Conservation (phyloP, 2,113 vertebrate species). For the Cyprinodon tularosa region DNA sequence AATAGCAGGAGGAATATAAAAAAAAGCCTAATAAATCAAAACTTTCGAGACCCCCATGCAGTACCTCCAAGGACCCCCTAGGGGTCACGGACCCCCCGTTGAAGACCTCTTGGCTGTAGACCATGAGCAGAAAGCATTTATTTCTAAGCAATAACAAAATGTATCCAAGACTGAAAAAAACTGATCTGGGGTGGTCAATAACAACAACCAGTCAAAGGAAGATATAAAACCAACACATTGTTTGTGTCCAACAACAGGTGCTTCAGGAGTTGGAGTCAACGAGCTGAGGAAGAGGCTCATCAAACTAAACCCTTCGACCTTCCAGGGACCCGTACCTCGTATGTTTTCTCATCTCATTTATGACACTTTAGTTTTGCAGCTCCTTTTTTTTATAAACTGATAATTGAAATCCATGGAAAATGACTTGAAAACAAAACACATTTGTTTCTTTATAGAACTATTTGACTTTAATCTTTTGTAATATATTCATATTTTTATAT, state of each 20-base stretch:
- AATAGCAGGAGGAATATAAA: too few relatives aligned
- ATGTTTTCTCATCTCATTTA: conserved; percentile 61
- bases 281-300: conserved; percentile 88
- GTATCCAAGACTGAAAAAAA: too few relatives aligned
- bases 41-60: too few relatives aligned
- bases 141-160: too few relatives aligned
- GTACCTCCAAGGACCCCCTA: too few relatives aligned
- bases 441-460: neutral
- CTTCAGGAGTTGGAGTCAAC: conserved; percentile 91
- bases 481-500: neutral
- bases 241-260: conserved; percentile 73
- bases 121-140: too few relatives aligned
- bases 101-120: too few relatives aligned
- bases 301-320: conserved; percentile 82
- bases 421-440: neutral
- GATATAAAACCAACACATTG: neutral
- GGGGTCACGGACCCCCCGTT: too few relatives aligned
- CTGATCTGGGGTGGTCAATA: too few relatives aligned
- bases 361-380: neutral
- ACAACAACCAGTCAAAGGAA: too few relatives aligned
- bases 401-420: neutral
- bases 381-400: neutral
- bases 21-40: too few relatives aligned
- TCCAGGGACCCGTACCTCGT: conserved; percentile 89
- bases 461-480: neutral